These are phyloP conservation scores for Saccopteryx bilineata DNA, from an alignment of 2,113 vertebrate genomes.

Conservation along the genomic window DNA sequence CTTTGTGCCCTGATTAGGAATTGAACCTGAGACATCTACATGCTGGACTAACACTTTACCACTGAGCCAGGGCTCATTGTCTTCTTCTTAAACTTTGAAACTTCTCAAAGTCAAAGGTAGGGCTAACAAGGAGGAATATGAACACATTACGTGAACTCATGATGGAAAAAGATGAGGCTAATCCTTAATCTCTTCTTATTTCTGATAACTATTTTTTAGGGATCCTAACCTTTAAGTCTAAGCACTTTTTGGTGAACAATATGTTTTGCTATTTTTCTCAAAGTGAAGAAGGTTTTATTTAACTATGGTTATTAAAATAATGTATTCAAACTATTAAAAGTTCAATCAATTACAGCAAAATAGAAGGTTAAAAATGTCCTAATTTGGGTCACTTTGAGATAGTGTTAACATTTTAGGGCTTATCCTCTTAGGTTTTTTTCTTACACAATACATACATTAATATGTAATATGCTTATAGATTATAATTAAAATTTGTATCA, in stretches of 20 bases:
- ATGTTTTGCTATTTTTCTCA: conserved; percentile 13
- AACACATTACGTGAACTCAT: neutral
- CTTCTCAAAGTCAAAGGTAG: neutral
- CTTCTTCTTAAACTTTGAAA: neutral
- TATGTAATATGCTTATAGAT: neutral
- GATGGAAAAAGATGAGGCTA: neutral
- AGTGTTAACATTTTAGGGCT: neutral
- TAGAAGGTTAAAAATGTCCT: conserved; percentile 1
- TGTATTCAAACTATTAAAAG: conserved; percentile 8
- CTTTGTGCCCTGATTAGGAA: no score
- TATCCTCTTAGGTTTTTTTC: neutral
- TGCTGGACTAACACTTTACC: no score
- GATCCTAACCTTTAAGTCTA: neutral
- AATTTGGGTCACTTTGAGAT: neutral
- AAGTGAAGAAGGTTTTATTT: conserved; percentile 9
- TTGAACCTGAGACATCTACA: no score
- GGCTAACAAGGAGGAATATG: fast-evolving
- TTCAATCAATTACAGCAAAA: neutral
- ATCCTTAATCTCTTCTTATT: neutral
- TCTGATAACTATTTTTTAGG: neutral
- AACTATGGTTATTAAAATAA: neutral
- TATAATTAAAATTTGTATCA: conserved; percentile 13
- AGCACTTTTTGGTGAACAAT: neutral
- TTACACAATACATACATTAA: neutral
- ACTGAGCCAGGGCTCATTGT: no score